These are phyloP conservation scores for Bombus superbus DNA, from an alignment of 1,140 invertebrate species.

Conservation along the genomic window DNA sequence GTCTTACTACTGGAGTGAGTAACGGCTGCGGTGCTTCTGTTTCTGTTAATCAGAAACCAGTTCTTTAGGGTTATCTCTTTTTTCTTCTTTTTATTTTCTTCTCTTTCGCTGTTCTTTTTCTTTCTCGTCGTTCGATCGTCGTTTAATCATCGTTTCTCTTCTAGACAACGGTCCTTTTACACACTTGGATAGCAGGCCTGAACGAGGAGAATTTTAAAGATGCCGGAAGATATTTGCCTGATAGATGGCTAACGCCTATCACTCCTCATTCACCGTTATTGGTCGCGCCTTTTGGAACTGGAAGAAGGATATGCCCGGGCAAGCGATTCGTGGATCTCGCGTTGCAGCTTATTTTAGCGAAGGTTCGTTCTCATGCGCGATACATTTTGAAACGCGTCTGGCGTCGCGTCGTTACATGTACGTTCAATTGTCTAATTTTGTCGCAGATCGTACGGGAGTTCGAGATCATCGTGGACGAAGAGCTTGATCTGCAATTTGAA, in stretches of 20 bases:
- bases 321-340: conserved; percentile 92
- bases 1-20: conserved; percentile 90
- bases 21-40: not conserved
- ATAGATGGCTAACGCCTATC: conserved; percentile 88
- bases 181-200: conserved; percentile 92
- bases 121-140: not conserved
- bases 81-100: too few species aligned
- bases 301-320: conserved; percentile 91
- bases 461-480: conserved; percentile 86
- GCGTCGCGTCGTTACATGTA: not conserved
- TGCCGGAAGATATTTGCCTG: conserved; percentile 90
- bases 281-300: conserved; percentile 94
- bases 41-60: not conserved
- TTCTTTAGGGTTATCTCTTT: too few species aligned
- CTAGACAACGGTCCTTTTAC: conserved; percentile 92
- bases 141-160: conserved; percentile 50
- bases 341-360: conserved; percentile 88
- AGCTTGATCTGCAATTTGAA: conserved; percentile 89
- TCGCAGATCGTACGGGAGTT: conserved; percentile 88
- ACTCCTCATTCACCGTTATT: conserved; percentile 85
- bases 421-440: not conserved
- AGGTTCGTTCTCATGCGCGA: conserved; percentile 80
- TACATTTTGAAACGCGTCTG: too few species aligned
- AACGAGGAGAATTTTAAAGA: conserved; percentile 91
- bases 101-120: not conserved